Evolutionary conservation across 2,797 vertebrate genomes (phyloP), one percentile per base, ranked within the genome.

Genomic region (Graptemys geographica): DNA sequence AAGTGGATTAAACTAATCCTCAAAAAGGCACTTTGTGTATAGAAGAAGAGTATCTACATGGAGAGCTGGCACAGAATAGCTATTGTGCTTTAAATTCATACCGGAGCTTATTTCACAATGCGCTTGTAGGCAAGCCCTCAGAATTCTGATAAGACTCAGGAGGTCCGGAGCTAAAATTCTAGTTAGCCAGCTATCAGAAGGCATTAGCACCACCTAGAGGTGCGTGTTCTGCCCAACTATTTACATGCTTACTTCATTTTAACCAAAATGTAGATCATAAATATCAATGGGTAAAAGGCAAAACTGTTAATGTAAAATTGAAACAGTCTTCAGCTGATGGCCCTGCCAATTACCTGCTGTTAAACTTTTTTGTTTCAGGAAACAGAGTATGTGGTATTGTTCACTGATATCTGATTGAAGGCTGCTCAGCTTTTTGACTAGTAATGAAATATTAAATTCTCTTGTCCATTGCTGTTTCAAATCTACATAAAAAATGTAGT

Each of bases 401-500:
- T 94, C 18, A 59, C 1, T 82, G 15, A 80, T 93, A 79, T 56
- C 47, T 92, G 3, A 8, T 56, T 25, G 2, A 37, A 81, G 23
- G 86, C 11, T 96, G 15, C n/a, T 93, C 10, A 62, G 5, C n/a
- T 90, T 56, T 91, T 0, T 69, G 11, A 83, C 65, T 83, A 84
- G 83, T 89, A 96, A 87, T 37, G 4, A 91, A 94, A 82, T 84
- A 65, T 3, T n/a, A 97, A 95, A 81, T 88, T 94, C 0, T 65
- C 6, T 83, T 95, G 23, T 79, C 27, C 33, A 83, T 86, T 89
- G 87, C n/a, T 82, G 84, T 95, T 95, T 96, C 53, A 91, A 87
- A 91, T 83, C 13, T 88, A 11, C 88, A 84, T 92, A 84, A 94
- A 93, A 93, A 88, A 3, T 2, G 88, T 51, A 87, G 88, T 90